Base-by-base conservation (phyloP, 1,140 invertebrate genomes). In the Drosophila novamexicana region DNA sequence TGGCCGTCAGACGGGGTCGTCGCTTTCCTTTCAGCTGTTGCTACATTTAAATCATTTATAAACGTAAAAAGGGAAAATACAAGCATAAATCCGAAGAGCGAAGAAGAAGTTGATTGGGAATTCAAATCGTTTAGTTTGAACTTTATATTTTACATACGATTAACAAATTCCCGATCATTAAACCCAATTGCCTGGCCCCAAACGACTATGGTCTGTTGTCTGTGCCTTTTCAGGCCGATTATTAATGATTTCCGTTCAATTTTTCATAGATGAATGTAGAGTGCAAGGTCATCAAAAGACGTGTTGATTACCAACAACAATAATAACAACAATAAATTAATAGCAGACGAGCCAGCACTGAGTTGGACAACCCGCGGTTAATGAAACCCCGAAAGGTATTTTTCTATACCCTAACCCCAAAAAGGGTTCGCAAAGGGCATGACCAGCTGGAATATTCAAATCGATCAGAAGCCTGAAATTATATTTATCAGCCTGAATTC, bases 161-260 rank as follows among this genome's bases (percentile, higher is more conserved):
- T 39, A 50, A 75, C 66, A 75, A 75, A 74, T 75, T 77, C 47
- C 69, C 83, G 63, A 88, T 86, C 83, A 86, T 86, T 86, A 86
- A 86, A 79, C 49, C 63, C 40, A 66, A 79, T 78, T 80, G 71
- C 79, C 81, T 76, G 58, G 22, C 57, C 47, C 64, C 4, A 63
- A 42, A 22, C 37, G 29, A 34, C 49, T 29, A 4, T 29, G 22
- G 22, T 29, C 4, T 4, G 22, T n/a, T 56, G n/a, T 59, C n/a
- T 50, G 34, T 22, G 42, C 39, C 40, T 22, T 75, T 76, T 79
- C 75, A 68, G 77, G 42, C 66, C 66, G 83, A 89, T 89, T 86
- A 86, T 86, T 89, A 86, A 86, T 86, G 83, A 86, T 86, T 86
- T 86, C 83, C 83, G 83, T 83, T 86, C 84, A 81, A 89, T 86